These are phyloP conservation scores for Bos javanicus DNA, from an alignment of 2,113 vertebrate genomes.

Conservation along the genomic window DNA sequence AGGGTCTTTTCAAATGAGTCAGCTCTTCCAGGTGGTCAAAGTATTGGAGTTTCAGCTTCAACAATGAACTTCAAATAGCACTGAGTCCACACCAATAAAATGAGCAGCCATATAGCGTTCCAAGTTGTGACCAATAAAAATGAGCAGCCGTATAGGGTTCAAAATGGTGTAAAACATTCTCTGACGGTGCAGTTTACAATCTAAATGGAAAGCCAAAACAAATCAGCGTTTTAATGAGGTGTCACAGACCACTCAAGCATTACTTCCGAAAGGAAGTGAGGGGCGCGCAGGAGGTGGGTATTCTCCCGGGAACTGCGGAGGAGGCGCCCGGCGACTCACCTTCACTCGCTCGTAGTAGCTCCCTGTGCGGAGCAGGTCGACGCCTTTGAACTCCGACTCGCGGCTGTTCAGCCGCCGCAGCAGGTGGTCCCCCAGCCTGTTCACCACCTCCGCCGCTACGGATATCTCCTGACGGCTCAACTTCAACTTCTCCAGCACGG, in stretches of 20 bases:
- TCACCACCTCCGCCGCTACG: slow-evolving; percentile 57
- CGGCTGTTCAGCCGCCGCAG: neutral
- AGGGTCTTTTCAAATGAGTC: neutral
- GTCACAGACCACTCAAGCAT: neutral
- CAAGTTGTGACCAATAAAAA: neutral
- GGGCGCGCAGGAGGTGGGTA: neutral
- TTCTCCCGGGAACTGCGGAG: neutral
- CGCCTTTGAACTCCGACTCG: slow-evolving; percentile 25
- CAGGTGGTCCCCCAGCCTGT: neutral
- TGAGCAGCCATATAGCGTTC: neutral
- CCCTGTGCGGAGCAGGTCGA: slow-evolving; percentile 47
- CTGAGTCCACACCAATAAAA: neutral
- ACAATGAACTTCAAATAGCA: neutral
- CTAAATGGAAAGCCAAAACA: neutral
- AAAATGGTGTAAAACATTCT: neutral
- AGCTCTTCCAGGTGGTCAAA: neutral
- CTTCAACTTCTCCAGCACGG: slow-evolving; percentile 65
- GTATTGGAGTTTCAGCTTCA: neutral
- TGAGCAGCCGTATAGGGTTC: neutral
- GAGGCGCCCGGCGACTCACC: slow-evolving; percentile 58
- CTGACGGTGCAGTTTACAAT: neutral
- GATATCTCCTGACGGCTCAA: slow-evolving; percentile 34
- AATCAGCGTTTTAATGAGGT: neutral
- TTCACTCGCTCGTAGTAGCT: slow-evolving; percentile 84
- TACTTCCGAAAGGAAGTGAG: neutral